These are phyloP conservation scores for Cottoperca gobio DNA, from an alignment of 2,797 vertebrate species.

Conservation along the genomic window DNA sequence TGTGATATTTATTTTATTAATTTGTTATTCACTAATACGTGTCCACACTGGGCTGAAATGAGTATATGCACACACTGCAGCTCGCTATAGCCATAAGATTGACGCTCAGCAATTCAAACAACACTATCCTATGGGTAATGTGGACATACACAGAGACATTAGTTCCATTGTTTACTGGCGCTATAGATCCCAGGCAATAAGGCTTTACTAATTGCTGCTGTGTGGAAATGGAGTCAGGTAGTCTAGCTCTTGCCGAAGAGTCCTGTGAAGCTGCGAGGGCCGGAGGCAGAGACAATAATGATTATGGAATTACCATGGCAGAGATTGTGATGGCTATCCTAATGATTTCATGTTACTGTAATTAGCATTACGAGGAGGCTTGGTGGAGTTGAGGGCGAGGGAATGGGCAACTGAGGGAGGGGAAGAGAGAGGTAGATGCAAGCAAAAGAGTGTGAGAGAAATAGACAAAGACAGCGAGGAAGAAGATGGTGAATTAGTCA, in stretches of 20 bases:
- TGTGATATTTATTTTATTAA: constrained; percentile 13
- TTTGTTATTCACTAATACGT: not conserved
- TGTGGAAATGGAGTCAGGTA: constrained; percentile 50
- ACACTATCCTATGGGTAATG: constrained; percentile 39
- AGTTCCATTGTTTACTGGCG: constrained; percentile 65
- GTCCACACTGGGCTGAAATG: not conserved
- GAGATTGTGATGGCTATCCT: constrained; percentile 74
- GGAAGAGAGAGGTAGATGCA: constrained; percentile 19
- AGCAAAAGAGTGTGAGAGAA: constrained; percentile 19
- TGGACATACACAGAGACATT: constrained; percentile 52
- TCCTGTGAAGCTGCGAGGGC: constrained; percentile 39
- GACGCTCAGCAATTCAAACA: constrained; percentile 46
- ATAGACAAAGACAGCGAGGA: constrained; percentile 35
- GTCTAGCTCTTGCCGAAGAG: constrained; percentile 42
- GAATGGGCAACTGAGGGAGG: constrained; percentile 18
- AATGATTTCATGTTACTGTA: constrained; percentile 80
- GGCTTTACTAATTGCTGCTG: constrained; percentile 70
- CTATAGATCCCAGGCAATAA: constrained; percentile 69
- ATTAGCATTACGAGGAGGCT: constrained; percentile 72
- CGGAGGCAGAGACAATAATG: constrained; percentile 63
- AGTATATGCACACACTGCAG: constrained; percentile 2
- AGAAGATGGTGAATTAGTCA: constrained; percentile 45
- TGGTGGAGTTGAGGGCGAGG: constrained; percentile 30
- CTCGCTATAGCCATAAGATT: constrained; percentile 25
- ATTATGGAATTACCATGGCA: constrained; percentile 75